Conservation (phyloP, 2,888 invertebrate species). For the Chromoteleia sp. region DNA sequence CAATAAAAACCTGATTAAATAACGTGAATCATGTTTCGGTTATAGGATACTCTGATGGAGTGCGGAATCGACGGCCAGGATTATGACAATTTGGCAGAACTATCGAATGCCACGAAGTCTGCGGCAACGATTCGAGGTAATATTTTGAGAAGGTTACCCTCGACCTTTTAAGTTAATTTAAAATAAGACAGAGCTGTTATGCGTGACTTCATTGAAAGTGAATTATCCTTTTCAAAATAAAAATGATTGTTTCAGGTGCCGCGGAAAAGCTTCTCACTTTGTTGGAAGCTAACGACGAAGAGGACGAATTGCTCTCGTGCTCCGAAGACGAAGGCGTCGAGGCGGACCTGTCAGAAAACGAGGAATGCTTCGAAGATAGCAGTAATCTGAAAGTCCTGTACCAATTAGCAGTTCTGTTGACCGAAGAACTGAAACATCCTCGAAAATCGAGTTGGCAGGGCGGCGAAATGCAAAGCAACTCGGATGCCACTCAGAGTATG, state of each 20-base stretch:
- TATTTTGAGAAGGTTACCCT: background rate
- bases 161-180: background rate
- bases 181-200: too few relatives aligned
- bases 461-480: constrained; percentile 18
- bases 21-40: constrained; percentile 38
- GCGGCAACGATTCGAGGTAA: constrained; percentile 79
- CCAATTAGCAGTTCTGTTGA: constrained; percentile 78
- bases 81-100: constrained; percentile 76
- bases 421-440: constrained; percentile 78
- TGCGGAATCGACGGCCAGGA: constrained; percentile 77
- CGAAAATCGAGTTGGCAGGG: constrained; percentile 71
- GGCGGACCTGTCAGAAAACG: constrained; percentile 76
- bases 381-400: constrained; percentile 76
- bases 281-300: constrained; percentile 76
- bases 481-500: constrained; percentile 68
- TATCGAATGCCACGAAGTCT: constrained; percentile 75
- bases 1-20: constrained; percentile 11
- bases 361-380: constrained; percentile 68
- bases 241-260: constrained; percentile 75
- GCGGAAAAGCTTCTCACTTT: constrained; percentile 79
- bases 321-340: constrained; percentile 82
- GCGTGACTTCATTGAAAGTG: background rate
- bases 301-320: constrained; percentile 76
- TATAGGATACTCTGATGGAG: constrained; percentile 82
- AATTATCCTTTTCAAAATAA: background rate